phyloP scores from a whole-genome alignment of 1,140 invertebrate genomes.

The Teleopsis dalmanni region DNA sequence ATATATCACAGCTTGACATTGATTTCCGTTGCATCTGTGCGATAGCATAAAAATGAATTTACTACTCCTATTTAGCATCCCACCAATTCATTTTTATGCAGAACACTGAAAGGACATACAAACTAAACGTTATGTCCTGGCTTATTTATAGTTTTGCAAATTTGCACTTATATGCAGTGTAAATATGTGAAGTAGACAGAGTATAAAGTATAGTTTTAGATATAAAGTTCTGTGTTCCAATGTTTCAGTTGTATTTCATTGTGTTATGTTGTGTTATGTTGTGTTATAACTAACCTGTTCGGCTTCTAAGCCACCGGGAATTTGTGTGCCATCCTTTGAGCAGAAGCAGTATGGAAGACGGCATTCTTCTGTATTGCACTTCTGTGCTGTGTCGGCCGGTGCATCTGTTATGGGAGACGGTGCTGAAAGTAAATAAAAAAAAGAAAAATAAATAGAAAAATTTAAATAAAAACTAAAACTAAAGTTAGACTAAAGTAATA shows the following conservation, averaged over 20 bases:
- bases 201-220: too few species aligned
- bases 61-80: too few species aligned
- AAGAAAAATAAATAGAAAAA: conserved; percentile 1
- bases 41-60: too few species aligned
- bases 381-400: conserved; percentile 66
- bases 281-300: conserved; percentile 58
- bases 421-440: conserved; percentile 48
- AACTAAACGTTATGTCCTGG: too few species aligned
- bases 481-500: too few species aligned
- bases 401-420: conserved; percentile 71
- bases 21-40: too few species aligned
- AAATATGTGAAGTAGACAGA: too few species aligned
- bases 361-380: conserved; percentile 70
- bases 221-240: neutral
- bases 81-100: too few species aligned
- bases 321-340: conserved; percentile 80
- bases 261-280: neutral
- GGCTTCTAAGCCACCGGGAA: conserved; percentile 72
- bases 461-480: neutral
- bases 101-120: too few species aligned
- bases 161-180: too few species aligned
- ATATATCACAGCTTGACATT: too few species aligned
- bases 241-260: neutral
- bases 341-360: conserved; percentile 87
- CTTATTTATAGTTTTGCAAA: too few species aligned